A percentile compares a stretch with the other conserved stretches of the same genome.
Conservation (phyloP, 2,888 invertebrate species). For the Pseudoips prasinana region DNA sequence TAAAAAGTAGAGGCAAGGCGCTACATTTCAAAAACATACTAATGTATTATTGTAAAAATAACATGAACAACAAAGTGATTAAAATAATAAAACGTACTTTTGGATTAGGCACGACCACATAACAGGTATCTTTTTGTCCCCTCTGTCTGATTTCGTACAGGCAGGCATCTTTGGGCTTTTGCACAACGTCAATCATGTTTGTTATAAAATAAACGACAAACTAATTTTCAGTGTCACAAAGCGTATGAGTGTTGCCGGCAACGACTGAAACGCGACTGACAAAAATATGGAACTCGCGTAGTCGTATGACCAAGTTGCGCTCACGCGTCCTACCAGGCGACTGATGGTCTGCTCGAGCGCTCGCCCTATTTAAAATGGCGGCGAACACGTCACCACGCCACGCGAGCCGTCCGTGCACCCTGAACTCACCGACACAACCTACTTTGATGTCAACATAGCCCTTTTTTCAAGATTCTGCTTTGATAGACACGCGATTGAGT, state of each 20-base stretch:
- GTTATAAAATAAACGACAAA: conserved; percentile 30
- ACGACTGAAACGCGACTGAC: conserved; percentile 49
- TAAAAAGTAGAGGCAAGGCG: too few species aligned
- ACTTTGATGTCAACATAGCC: conserved; percentile 55
- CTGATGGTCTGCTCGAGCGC: conserved; percentile 83
- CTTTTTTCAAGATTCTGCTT: conserved; percentile 43
- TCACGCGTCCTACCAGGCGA: conserved; percentile 76
- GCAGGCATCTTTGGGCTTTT: conserved; percentile 78
- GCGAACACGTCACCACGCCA: conserved; percentile 71
- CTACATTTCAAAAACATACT: too few species aligned
- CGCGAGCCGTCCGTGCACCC: conserved; percentile 72
- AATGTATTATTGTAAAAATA: background rate
- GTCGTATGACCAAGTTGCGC: conserved; percentile 41
- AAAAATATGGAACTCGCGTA: conserved; percentile 29
- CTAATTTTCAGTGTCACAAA: conserved; percentile 50
- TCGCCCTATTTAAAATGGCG: conserved; percentile 77
- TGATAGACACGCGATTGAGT: conserved; percentile 1
- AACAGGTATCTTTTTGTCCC: conserved; percentile 85
- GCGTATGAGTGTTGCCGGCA: conserved; percentile 46
- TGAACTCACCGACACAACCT: conserved; percentile 62
- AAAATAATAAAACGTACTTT: conserved; percentile 75
- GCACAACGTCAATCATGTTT: conserved; percentile 73
- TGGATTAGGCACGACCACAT: conserved; percentile 86
- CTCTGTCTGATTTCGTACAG: conserved; percentile 86
- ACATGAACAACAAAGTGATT: conserved; percentile 5